These are phyloP conservation scores for Paramisgurnus dabryanus DNA, from an alignment of 2,113 vertebrate species.

Conservation along the genomic window DNA sequence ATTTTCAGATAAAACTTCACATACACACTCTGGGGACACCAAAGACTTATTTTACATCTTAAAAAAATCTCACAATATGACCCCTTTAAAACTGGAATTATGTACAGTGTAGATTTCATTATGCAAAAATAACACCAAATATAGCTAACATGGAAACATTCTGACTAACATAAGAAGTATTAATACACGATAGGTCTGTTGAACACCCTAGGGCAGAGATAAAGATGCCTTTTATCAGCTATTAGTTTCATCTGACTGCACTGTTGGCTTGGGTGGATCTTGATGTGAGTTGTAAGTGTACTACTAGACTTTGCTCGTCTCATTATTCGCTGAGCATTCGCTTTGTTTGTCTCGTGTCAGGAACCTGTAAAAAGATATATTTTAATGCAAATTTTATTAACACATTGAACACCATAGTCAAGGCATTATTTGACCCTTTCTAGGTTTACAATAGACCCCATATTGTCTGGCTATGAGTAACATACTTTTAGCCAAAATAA, in stretches of 20 bases:
- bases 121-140: neutral
- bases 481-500: too few species aligned
- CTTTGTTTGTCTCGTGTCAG: constrained; percentile 11
- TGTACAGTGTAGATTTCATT: constrained; percentile 1
- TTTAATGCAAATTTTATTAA: too few species aligned
- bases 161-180: neutral
- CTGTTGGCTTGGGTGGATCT: constrained; percentile 19
- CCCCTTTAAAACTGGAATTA: too few species aligned
- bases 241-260: constrained; percentile 39
- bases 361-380: too few species aligned
- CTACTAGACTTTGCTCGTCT: constrained; percentile 51
- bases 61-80: too few species aligned
- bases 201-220: neutral
- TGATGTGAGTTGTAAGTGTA: neutral
- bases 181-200: neutral
- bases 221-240: constrained; percentile 20
- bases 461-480: too few species aligned
- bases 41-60: too few species aligned
- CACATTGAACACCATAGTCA: too few species aligned
- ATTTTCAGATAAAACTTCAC: too few species aligned
- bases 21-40: too few species aligned
- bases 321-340: neutral
- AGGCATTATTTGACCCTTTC: too few species aligned
- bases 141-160: neutral
- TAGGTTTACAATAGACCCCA: too few species aligned